Base-by-base conservation (phyloP, 2,888 invertebrate genomes). In the Seladonia tumulorum region DNA sequence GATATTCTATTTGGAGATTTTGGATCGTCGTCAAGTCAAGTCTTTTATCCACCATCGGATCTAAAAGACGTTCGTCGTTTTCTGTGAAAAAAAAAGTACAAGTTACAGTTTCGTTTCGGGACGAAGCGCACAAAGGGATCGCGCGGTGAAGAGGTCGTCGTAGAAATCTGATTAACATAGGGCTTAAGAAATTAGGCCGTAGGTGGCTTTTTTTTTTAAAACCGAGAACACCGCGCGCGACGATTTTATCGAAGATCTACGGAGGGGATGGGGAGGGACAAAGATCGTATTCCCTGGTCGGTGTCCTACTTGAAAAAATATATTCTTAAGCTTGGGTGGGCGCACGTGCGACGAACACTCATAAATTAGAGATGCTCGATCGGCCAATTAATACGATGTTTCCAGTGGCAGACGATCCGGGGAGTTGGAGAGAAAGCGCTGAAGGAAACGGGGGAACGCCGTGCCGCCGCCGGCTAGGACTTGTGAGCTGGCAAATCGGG, bases 371-470 rank as follows among this genome's bases (percentile, higher is more conserved):
- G 86, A 83, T 79, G 83, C 88, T 81, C 87, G 89, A 92, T 91
- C 91, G 91, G 81, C 92, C 92, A 94, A 94, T 94, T 93, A 94
- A 92, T 93, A 91, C 90, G 91, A 91, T 90, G 91, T 93, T 93
- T 94, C 89, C 89, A 85, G 89, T 90, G 89, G 87, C 81, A 84
- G 77, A 73, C 83, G 87, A 80, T 76, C 75, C 22, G 86, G 45
- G 29, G 60, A 74, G 75, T 70, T 25, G 78, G 57, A 66, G 78
- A 72, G 82, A 82, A 86, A 86, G 86, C 86, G 83, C 8, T 35
- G 84, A 87, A 63, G 77, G 73, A 53, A 53, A 74, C 39, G 42
- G 75, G 71, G 80, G 78, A 66, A 74, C 63, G 66, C 66, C 66
- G 76, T 29, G 66, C 66, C 66, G 76, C 75, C 66, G 39, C 16